phyloP scores from a whole-genome alignment of 1,140 invertebrate genomes.

The Platorchestia sp. region DNA sequence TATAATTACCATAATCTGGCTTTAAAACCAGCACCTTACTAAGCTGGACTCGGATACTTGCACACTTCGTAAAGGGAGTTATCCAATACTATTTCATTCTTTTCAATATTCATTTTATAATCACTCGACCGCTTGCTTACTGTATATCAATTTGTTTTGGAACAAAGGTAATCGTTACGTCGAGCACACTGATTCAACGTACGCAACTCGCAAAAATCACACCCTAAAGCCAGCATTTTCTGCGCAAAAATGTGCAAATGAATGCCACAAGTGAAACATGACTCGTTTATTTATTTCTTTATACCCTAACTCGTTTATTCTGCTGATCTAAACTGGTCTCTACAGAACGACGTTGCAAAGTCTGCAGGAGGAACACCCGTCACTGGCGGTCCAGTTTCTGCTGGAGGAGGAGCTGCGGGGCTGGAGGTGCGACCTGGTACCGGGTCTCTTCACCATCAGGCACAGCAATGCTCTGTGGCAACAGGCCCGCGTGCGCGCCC shows the following conservation, averaged over 20 bases:
- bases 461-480: slow-evolving; percentile 53
- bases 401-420: slow-evolving; percentile 14
- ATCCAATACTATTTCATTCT: too few species aligned
- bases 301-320: not conserved
- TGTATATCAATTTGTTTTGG: too few species aligned
- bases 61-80: too few species aligned
- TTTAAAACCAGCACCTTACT: too few species aligned
- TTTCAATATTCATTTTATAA: too few species aligned
- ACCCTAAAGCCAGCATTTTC: not conserved
- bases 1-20: too few species aligned
- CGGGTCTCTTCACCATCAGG: slow-evolving; percentile 53
- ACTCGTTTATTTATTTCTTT: not conserved
- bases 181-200: not conserved
- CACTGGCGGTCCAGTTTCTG: slow-evolving; percentile 20
- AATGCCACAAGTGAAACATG: not conserved
- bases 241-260: not conserved
- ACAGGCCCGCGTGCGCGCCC: not conserved
- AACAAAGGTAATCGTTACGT: too few species aligned
- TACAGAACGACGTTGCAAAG: not conserved
- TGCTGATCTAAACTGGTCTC: not conserved
- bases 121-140: too few species aligned
- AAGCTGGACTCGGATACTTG: too few species aligned
- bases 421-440: not conserved
- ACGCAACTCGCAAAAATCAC: too few species aligned
- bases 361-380: slow-evolving; percentile 30